A percentile compares a stretch with the other conserved stretches of the same genome.
Evolutionary conservation across 2,113 vertebrate genomes (phyloP).

Genomic region (Rhinoptilus africanus): DNA sequence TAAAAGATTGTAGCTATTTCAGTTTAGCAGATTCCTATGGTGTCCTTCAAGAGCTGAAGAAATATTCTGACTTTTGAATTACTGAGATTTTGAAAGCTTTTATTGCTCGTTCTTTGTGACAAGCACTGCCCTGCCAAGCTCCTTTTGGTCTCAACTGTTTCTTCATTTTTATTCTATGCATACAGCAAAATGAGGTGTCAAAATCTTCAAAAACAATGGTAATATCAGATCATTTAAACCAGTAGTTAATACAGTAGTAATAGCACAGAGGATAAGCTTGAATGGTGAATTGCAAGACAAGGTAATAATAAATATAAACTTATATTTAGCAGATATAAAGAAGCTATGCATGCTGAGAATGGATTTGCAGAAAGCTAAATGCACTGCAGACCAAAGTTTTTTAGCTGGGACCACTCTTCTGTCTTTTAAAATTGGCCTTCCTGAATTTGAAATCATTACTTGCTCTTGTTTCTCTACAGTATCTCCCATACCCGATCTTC

Average conservation of each 20-base stretch:
- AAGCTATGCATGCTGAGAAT: not conserved
- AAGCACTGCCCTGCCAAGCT: not conserved
- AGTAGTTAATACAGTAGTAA: not conserved
- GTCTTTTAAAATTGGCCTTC: not conserved
- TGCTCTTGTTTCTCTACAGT: not conserved
- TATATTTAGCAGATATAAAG: not conserved
- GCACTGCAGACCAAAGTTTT: not conserved
- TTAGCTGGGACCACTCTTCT: not conserved
- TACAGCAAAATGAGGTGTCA: not conserved
- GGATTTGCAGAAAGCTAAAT: not conserved
- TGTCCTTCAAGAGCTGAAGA: not conserved
- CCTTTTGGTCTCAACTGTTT: not conserved
- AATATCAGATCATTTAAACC: not conserved
- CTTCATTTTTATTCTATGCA: not conserved
- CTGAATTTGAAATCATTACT: not conserved
- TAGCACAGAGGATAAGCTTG: not conserved
- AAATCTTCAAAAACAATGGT: not conserved
- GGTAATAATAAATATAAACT: not conserved
- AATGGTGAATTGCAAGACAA: not conserved
- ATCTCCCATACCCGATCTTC: not conserved
- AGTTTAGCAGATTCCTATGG: not conserved
- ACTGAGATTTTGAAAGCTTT: not conserved
- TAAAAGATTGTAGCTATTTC: not conserved
- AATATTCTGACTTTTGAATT: not conserved
- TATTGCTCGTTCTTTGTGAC: not conserved